Evolutionary conservation across 2,797 vertebrate genomes (phyloP).

Genomic region (Threskiornis aethiopicus): DNA sequence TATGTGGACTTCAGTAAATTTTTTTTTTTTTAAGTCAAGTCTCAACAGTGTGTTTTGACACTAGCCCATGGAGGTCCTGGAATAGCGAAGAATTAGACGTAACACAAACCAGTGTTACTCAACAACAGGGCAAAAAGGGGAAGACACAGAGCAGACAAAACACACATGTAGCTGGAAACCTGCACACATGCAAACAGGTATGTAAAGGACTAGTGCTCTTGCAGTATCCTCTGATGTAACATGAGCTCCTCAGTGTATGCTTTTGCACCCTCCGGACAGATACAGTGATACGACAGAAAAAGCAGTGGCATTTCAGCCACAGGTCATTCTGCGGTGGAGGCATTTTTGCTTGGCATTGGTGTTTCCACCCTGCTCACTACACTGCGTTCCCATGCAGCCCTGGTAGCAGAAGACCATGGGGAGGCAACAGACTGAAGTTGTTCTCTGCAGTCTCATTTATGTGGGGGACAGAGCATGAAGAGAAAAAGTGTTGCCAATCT

Average conservation of each 20-base stretch:
- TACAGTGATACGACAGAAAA: not conserved
- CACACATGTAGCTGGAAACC: not conserved
- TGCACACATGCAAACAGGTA: not conserved
- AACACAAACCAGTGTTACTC: not conserved
- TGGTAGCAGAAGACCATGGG: not conserved
- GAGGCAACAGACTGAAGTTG: not conserved
- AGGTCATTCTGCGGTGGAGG: not conserved
- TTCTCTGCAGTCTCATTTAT: not conserved
- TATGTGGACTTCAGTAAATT: not conserved
- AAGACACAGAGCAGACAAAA: not conserved
- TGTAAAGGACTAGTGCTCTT: not conserved
- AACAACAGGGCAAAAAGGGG: not conserved
- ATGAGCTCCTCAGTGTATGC: not conserved
- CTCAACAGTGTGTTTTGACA: not conserved
- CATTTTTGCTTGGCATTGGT: not conserved
- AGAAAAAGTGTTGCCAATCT: not conserved
- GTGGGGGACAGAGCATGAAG: not conserved
- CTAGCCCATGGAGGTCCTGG: not conserved
- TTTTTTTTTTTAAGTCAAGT: not conserved
- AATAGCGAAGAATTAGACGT: not conserved
- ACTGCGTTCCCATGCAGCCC: rapidly evolving
- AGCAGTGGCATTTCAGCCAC: rapidly evolving
- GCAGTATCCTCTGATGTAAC: not conserved
- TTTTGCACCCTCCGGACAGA: not conserved
- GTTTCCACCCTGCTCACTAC: not conserved